Conservation (phyloP, 1,140 invertebrate species). For the Ephestia elutella region DNA sequence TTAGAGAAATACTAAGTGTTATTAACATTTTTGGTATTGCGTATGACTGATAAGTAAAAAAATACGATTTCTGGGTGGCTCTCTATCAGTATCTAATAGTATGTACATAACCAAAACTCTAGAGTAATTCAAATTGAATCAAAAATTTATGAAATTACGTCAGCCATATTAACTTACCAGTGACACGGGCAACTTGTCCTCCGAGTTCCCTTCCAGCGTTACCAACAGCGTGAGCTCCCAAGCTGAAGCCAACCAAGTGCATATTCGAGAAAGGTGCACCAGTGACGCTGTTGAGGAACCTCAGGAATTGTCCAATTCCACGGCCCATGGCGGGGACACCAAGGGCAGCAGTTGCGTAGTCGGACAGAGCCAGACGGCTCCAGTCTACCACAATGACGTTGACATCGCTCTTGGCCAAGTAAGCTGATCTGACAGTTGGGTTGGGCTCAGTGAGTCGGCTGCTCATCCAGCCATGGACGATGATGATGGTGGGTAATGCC, state of each 20-base stretch:
- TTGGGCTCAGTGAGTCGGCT: conserved; percentile 31
- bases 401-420: conserved; percentile 22
- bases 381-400: conserved; percentile 45
- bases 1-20: too few relatives aligned
- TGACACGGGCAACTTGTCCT: conserved; percentile 28
- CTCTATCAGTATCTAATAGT: too few relatives aligned
- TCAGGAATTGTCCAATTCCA: conserved; percentile 52
- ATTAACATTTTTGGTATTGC: too few relatives aligned
- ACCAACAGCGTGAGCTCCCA: conserved; percentile 91
- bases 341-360: conserved; percentile 32
- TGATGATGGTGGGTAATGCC: conserved; percentile 25
- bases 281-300: conserved; percentile 37
- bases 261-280: conserved; percentile 61
- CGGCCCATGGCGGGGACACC: conserved; percentile 40
- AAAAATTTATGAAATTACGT: too few relatives aligned
- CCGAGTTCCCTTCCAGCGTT: conserved; percentile 75
- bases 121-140: too few relatives aligned
- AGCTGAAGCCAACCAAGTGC: conserved; percentile 89
- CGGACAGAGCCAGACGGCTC: conserved; percentile 31
- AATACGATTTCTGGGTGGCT: too few relatives aligned
- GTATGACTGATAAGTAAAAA: too few relatives aligned
- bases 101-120: too few relatives aligned
- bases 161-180: conserved; percentile 20
- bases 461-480: conserved; percentile 41
- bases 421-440: conserved; percentile 29